phyloP scores from a whole-genome alignment of 2,113 vertebrate genomes.

The Anguilla rostrata region DNA sequence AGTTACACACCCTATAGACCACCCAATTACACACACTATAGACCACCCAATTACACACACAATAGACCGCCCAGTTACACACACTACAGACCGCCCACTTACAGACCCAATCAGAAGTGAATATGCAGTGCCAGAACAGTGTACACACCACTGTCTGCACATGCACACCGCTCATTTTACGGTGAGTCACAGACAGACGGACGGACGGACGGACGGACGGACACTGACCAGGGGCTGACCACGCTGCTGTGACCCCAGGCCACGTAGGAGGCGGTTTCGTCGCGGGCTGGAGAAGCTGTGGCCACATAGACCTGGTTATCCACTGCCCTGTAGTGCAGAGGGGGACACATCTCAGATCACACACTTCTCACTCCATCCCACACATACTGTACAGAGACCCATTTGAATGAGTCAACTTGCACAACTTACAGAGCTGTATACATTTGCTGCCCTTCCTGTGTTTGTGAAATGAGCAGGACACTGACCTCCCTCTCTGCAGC shows the following conservation, averaged over 20 bases:
- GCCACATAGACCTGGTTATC: constrained; percentile 94
- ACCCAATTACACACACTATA: not conserved
- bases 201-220: not conserved
- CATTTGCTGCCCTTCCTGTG: not conserved
- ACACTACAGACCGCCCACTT: not conserved
- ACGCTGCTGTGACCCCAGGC: constrained; percentile 95
- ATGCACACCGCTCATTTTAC: not conserved
- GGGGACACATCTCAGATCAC: not conserved
- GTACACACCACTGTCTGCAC: no score
- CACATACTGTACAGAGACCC: not conserved
- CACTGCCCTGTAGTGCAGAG: constrained; percentile 72
- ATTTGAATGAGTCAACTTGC: no score
- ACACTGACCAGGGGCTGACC: constrained; percentile 88
- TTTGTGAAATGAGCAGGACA: not conserved
- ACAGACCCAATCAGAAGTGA: not conserved
- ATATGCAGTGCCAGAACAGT: no score
- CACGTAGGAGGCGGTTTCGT: constrained; percentile 84
- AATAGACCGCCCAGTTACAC: not conserved
- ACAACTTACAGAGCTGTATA: not conserved
- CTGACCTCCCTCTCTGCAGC: constrained; percentile 88
- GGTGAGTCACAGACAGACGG: not conserved
- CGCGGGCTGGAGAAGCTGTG: constrained; percentile 87
- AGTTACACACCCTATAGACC: not conserved
- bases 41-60: not conserved
- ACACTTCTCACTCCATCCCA: not conserved